phyloP scores from a whole-genome alignment of 2,888 invertebrate genomes.

The Drosophila dives region DNA sequence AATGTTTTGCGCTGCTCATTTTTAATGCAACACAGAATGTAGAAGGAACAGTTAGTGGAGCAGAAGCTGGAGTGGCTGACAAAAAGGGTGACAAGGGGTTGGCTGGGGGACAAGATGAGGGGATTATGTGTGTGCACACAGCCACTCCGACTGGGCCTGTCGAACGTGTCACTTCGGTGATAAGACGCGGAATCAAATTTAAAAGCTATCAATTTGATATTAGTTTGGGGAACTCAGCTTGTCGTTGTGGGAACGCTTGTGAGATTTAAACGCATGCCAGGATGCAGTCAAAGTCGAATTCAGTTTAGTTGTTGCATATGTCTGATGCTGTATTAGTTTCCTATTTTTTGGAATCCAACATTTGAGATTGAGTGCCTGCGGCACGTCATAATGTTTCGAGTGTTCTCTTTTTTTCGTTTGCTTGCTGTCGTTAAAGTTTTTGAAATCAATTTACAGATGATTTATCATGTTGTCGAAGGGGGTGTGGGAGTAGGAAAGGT shows the following conservation, averaged over 20 bases:
- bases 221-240: conserved; percentile 63
- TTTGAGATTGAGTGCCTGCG: conserved; percentile 39
- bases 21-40: conserved; percentile 70
- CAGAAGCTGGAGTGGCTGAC: not conserved
- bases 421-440: conserved; percentile 63
- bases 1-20: conserved; percentile 70
- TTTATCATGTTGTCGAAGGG: conserved; percentile 66
- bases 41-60: conserved; percentile 7
- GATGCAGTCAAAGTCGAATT: conserved; percentile 42
- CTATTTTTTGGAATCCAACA: conserved; percentile 28
- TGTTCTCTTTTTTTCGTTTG: conserved; percentile 38
- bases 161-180: conserved; percentile 65
- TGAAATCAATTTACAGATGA: conserved; percentile 78
- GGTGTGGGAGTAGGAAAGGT: not conserved
- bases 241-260: conserved; percentile 48
- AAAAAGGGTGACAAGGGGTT: not conserved
- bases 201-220: conserved; percentile 83
- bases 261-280: conserved; percentile 58
- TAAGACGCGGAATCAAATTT: conserved; percentile 83
- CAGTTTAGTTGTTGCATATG: conserved; percentile 16
- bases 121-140: conserved; percentile 25
- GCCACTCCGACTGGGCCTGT: conserved; percentile 59
- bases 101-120: not conserved
- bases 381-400: conserved; percentile 49
- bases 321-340: conserved; percentile 12